Percentiles rank a stretch among this genome's conserved stretches.
phyloP scores from a whole-genome alignment of 2,797 vertebrate species.

The Sparidentex hasta region DNA sequence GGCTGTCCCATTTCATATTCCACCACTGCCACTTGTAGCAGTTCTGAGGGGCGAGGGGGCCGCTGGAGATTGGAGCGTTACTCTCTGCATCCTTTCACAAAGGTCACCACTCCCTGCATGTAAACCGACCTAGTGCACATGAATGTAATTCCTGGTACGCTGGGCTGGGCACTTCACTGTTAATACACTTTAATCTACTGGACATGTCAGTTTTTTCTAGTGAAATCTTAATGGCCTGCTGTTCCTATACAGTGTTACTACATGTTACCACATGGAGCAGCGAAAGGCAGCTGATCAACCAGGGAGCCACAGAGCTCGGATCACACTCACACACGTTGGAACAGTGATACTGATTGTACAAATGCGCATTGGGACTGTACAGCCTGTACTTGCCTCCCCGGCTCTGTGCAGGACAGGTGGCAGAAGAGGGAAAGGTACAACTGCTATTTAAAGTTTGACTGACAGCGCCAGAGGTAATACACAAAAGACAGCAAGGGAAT shows the following conservation, averaged over 20 bases:
- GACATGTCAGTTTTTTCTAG: not conserved
- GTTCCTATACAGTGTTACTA: not conserved
- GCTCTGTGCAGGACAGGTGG: slow-evolving; percentile 45
- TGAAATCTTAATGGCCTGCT: not conserved
- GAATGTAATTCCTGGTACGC: not conserved
- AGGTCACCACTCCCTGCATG: not conserved
- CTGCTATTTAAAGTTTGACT: slow-evolving; percentile 63
- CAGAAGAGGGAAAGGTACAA: slow-evolving; percentile 31
- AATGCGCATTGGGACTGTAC: slow-evolving; percentile 33
- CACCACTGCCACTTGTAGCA: too few species aligned
- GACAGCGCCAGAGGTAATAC: slow-evolving; percentile 56
- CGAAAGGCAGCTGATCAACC: slow-evolving; percentile 18
- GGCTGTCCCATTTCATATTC: too few species aligned
- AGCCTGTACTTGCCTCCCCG: slow-evolving; percentile 36
- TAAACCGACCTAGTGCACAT: not conserved
- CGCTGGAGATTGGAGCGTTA: not conserved
- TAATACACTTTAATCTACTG: slow-evolving; percentile 1
- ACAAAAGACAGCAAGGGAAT: slow-evolving; percentile 46
- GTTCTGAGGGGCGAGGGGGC: too few species aligned
- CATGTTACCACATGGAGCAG: not conserved
- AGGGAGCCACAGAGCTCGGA: slow-evolving; percentile 28
- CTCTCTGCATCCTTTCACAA: not conserved
- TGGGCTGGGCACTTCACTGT: not conserved
- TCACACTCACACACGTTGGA: slow-evolving; percentile 38
- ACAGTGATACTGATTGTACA: slow-evolving; percentile 26